Evolutionary conservation across 2,113 vertebrate species (phyloP), one percentile per base, ranked within the genome.

Genomic region (Gnathonemus longibarbis): DNA sequence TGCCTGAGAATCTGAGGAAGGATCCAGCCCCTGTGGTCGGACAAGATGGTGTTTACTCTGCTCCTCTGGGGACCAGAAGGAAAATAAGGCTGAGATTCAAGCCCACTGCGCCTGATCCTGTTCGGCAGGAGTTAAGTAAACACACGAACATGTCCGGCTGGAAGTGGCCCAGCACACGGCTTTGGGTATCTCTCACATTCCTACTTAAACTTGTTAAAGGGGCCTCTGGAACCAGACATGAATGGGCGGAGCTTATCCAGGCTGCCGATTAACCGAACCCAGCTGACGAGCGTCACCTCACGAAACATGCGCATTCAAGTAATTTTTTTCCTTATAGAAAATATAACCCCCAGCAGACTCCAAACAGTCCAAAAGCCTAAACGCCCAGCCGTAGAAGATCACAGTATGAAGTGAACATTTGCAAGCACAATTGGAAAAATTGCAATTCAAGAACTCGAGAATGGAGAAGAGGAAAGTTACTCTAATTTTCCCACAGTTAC

Each of bases 11-110:
- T 87, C 83, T 88, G 90, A 89, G 83, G 85, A 90, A 89, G 31
- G 90, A 89, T 88, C 49, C 62, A 88, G 88, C 45, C 84, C 24
- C 58, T 45, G 90, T 27, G 62, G 13, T 90, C 83, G 89, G 85
- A 48, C 62, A 87, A 39, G 88, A 88, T 86, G 56, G 58, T 93
- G 91, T 93, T 93, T 91, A 92, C 88, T 24, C 66, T 90, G 50
- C 89, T 91, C 86, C 92, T 90, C 92, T 50, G 0, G 94, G 92
- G 94, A 94, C 87, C 87, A 48, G 91, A 92, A 39, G 90, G 89
- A 94, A 94, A 93, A 96, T 94, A 94, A 90, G 53, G 58, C 24
- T 49, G 91, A 90, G 91, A 92, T 93, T 94, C 93, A 93, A 92
- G 84, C 93, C 91, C 94, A 90, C 92, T 91, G 90, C 90, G 93